Base-by-base conservation (phyloP, 2,797 vertebrate genomes). In the Chaetophractus vellerosus region DNA sequence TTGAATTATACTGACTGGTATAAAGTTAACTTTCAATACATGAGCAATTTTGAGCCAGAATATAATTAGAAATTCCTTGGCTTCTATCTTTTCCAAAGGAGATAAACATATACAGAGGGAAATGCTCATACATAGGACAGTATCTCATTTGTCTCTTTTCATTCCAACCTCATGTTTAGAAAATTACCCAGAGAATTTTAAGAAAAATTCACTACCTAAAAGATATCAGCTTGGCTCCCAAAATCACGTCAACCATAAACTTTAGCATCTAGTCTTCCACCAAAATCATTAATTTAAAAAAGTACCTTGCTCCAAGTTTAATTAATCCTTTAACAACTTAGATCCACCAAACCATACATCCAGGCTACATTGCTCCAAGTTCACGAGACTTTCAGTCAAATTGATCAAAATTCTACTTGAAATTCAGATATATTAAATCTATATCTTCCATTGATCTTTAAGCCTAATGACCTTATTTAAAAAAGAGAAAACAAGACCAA, bases 151-250 rank as follows among this genome's bases (percentile, higher is more conserved):
- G 50, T 82, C n/a, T 72, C 81, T 86, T 91, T 88, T 91, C 15
- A 45, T 75, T 92, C 57, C 50, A 75, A 90, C n/a, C 11, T 93
- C 79, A 92, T 91, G 12, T 84, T 93, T 93, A 88, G 50, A 91
- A 97, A 91, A 55, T 71, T 81, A 93, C 19, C 38, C 15, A 84
- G 61, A 94, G 31, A 71, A 87, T 81, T 93, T 93, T 92, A 94
- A 93, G 31, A 91, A 89, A 57, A 88, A 87, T 66, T 94, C 41
- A 64, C 26, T 63, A 15, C 28, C 84, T 93, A 57, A 86, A 91
- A 93, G 55, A 76, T 59, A 88, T n/a, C 63, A 90, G 18, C 52
- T 93, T 91, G 80, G 78, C 48, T 96, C 24, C 33, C 57, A 90
- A 93, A 94, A 74, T 94, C 61, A 52, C 4, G 87, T 86, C 24